phyloP scores from a whole-genome alignment of 2,888 invertebrate species.

The Agrotis ipsilon region DNA sequence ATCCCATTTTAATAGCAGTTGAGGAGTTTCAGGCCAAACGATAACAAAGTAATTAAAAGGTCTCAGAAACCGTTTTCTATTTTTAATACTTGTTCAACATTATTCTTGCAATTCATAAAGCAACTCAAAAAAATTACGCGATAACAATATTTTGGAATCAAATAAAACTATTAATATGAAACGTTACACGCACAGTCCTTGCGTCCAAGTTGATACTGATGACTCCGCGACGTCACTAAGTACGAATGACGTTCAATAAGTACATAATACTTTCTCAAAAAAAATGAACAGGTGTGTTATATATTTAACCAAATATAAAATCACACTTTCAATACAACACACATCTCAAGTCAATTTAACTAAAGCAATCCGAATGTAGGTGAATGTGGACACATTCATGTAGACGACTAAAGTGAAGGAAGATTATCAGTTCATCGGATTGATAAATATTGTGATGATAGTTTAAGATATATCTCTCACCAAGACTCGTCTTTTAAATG shows the following conservation, averaged over 20 bases:
- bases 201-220: slow-evolving; percentile 44
- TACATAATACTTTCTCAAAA: slow-evolving; percentile 69
- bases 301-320: slow-evolving; percentile 32
- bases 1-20: slow-evolving; percentile 48
- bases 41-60: slow-evolving; percentile 17
- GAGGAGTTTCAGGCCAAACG: background rate
- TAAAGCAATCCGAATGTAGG: slow-evolving; percentile 48
- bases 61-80: background rate
- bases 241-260: slow-evolving; percentile 71
- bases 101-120: background rate
- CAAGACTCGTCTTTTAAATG: background rate
- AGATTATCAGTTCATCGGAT: background rate
- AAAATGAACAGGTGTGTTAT: slow-evolving; percentile 47
- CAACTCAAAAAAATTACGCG: background rate
- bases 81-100: background rate
- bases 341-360: slow-evolving; percentile 60
- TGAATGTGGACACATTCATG: slow-evolving; percentile 7
- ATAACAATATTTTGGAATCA: background rate
- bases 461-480: background rate
- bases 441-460: slow-evolving; percentile 41
- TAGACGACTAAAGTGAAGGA: slow-evolving; percentile 14
- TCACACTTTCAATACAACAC: slow-evolving; percentile 64
- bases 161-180: slow-evolving; percentile 40
- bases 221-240: slow-evolving; percentile 65
- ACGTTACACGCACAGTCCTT: slow-evolving; percentile 37